Evolutionary conservation across 2,113 vertebrate genomes (phyloP), one percentile per base, ranked within the genome.

Genomic region (Lagopus muta): DNA sequence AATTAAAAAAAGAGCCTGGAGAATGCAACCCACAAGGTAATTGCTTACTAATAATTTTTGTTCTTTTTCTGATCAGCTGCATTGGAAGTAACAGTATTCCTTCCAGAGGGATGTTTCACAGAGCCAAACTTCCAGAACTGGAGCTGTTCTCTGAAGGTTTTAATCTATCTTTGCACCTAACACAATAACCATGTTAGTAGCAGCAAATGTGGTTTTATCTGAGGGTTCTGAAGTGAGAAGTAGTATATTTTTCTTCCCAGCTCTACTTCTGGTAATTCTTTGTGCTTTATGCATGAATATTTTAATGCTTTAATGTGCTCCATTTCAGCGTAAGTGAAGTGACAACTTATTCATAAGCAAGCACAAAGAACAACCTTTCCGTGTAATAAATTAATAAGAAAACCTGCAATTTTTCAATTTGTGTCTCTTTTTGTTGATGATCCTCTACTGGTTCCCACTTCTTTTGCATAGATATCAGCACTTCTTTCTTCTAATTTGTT

Each of bases 1-100:
- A 97, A 86, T 76, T 94, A 2, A 97, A 96, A 94, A 96, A 95
- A 92, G 95, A 97, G 71, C 61, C 85, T 8, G 88, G 38, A 91
- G 98, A 98, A 83, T 96, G 34, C 90, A 96, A 96, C 86, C 88
- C 92, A 96, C 92, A 97, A 98, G 98, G 98, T 98, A 98, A 97
- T 5, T 40, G 21, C 52, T 25, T 62, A 2, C 28, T 86, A 11
- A 20, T 40, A 5, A 18, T 34, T 73, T 88, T 47, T 62, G 5
- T 17, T 25, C 61, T 74, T 76, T 18, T 55, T 67, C 61, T 83
- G 34, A 13, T 27, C 16, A 15, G 12, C 82, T 82, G 28, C 11
- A 3, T 42, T 20, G 38, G 60, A 62, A 77, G 27, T 19, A 1
- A 21, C 30, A 65, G n/a, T 24, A n/a, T 86, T 72, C 16, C 21